Percentiles rank a stretch among this genome's conserved stretches.
These are phyloP conservation scores for Drosophila persimilis DNA, from an alignment of 1,140 invertebrate genomes.

Conservation along the genomic window DNA sequence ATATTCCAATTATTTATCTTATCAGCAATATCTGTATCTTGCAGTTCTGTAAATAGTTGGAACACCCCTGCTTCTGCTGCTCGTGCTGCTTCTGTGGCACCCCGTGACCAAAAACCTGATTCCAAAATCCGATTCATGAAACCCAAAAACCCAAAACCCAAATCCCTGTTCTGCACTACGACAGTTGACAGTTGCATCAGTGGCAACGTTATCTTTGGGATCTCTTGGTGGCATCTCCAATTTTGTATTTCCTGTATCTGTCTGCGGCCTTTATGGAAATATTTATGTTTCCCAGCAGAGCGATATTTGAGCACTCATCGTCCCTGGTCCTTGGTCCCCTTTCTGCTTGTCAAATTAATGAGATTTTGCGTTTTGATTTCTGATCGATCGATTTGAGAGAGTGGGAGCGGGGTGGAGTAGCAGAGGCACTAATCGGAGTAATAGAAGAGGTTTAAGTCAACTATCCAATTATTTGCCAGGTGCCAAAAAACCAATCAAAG, in stretches of 20 bases:
- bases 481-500: constrained; percentile 8
- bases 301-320: constrained; percentile 31
- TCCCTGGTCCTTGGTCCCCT: background rate
- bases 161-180: no score
- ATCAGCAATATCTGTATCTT: constrained; percentile 53
- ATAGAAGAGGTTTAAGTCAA: constrained; percentile 18
- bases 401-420: constrained; percentile 11
- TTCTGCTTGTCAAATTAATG: constrained; percentile 70
- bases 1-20: constrained; percentile 82
- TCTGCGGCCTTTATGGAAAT: constrained; percentile 54
- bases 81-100: no score
- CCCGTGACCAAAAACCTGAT: no score
- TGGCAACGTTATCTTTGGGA: constrained; percentile 46
- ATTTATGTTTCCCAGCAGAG: constrained; percentile 72
- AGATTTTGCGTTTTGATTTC: constrained; percentile 76
- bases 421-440: background rate
- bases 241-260: constrained; percentile 22
- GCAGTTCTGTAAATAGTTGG: constrained; percentile 52
- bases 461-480: constrained; percentile 42
- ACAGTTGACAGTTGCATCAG: constrained; percentile 70
- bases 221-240: constrained; percentile 33
- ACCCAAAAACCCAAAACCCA: no score
- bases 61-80: constrained; percentile 22
- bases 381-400: constrained; percentile 63
- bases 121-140: no score